Conservation (phyloP, 2,113 vertebrate genomes). For the Esox niger region DNA sequence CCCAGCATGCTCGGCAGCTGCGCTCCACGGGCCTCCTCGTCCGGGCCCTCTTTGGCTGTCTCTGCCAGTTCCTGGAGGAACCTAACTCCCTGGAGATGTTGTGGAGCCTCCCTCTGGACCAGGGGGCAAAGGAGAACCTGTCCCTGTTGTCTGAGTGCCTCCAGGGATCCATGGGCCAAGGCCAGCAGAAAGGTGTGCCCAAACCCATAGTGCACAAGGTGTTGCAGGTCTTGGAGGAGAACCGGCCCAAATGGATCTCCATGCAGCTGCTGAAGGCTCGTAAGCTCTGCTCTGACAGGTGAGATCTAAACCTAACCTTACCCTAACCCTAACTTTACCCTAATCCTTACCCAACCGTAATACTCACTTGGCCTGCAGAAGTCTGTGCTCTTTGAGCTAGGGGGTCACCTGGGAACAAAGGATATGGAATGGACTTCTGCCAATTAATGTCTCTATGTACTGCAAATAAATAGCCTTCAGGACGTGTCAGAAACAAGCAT, state of each 20-base stretch:
- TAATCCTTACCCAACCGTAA: no score
- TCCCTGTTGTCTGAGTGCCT: constrained; percentile 83
- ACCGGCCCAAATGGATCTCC: constrained; percentile 87
- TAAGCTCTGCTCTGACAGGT: constrained; percentile 84
- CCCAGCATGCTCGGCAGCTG: constrained; percentile 81
- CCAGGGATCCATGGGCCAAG: constrained; percentile 74
- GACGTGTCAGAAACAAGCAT: no score
- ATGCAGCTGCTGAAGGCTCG: constrained; percentile 84
- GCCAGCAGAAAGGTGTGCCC: constrained; percentile 73
- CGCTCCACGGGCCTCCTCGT: constrained; percentile 85
- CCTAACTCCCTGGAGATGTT: constrained; percentile 79
- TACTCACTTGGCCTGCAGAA: no score
- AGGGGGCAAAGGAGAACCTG: constrained; percentile 82
- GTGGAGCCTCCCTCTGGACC: constrained; percentile 79
- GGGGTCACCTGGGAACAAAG: no score
- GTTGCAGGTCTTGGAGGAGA: constrained; percentile 82
- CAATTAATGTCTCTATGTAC: no score
- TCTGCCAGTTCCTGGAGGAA: constrained; percentile 86
- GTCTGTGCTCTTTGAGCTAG: no score
- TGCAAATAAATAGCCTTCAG: no score
- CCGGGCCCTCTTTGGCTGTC: constrained; percentile 84
- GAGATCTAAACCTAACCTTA: constrained; percentile 48
- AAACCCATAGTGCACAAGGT: constrained; percentile 83
- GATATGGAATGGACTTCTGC: no score
- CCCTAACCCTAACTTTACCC: no score